A percentile compares a stretch with the other conserved stretches of the same genome.
Evolutionary conservation across 1,140 invertebrate genomes (phyloP).

Genomic region (Lethocerus indicus): DNA sequence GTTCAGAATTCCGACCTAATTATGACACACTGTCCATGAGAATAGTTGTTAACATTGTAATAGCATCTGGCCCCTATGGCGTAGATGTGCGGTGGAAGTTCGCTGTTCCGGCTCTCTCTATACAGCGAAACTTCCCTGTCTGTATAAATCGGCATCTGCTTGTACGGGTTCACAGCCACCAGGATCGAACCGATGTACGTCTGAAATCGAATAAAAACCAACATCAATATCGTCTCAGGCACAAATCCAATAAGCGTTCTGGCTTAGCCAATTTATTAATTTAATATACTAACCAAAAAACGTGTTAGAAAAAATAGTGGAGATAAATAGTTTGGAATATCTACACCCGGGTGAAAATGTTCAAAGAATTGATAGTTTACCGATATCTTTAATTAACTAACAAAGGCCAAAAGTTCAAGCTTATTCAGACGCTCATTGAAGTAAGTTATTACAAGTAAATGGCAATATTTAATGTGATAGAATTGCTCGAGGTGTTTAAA

Average conservation of each 20-base stretch:
- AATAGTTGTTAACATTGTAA: conserved; percentile 53
- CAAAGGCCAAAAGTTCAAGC: too few species aligned
- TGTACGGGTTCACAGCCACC: conserved; percentile 86
- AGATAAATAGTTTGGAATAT: neutral
- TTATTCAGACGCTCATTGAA: too few species aligned
- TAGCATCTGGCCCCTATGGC: conserved; percentile 83
- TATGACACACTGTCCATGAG: conserved; percentile 76
- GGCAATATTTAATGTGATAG: too few species aligned
- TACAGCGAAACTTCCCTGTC: conserved; percentile 71
- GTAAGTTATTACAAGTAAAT: too few species aligned
- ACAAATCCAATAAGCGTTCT: neutral
- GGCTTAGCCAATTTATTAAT: too few species aligned
- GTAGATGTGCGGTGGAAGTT: conserved; percentile 84
- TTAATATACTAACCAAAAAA: neutral
- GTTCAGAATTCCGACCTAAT: conserved; percentile 49
- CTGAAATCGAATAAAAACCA: conserved; percentile 29
- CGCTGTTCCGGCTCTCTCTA: conserved; percentile 60
- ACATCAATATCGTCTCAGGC: neutral
- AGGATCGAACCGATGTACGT: conserved; percentile 87
- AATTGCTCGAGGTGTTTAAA: too few species aligned
- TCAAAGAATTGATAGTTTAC: too few species aligned
- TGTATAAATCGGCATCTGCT: conserved; percentile 81
- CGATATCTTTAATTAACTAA: too few species aligned
- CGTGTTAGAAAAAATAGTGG: neutral
- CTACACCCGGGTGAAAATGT: too few species aligned